Evolutionary conservation across 2,113 vertebrate species (phyloP).

Genomic region (Oryctolagus cuniculus): DNA sequence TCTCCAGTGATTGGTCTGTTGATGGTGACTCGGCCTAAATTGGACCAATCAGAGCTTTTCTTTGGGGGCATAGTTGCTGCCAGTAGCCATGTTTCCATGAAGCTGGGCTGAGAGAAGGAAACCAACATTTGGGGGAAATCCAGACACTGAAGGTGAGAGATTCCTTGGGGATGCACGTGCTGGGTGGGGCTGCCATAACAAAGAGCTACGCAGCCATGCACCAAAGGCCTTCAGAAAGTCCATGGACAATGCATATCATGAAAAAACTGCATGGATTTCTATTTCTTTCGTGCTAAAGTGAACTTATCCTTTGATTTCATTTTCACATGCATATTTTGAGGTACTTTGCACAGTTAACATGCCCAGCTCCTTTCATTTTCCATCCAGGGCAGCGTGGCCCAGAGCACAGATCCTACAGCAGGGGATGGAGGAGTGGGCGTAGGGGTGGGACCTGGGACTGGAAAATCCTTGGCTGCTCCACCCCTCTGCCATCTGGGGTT

Average conservation of each 20-base stretch:
- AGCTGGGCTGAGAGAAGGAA: not conserved
- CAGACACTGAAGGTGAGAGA: not conserved
- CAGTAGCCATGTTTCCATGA: not conserved
- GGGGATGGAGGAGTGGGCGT: not conserved
- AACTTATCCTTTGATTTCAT: too few relatives aligned
- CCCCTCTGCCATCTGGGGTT: slow-evolving; percentile 79
- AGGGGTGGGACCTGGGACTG: slow-evolving; percentile 73
- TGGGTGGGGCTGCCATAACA: not conserved
- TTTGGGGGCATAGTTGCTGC: not conserved
- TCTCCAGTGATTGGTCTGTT: not conserved
- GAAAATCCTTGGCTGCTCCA: slow-evolving; percentile 78
- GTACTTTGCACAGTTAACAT: slow-evolving; percentile 64
- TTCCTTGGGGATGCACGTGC: not conserved
- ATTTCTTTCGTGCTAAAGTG: too few relatives aligned
- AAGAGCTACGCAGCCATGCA: not conserved
- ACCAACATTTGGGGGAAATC: not conserved
- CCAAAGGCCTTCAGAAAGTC: too few relatives aligned
- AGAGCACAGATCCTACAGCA: slow-evolving; percentile 77
- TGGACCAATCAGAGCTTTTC: not conserved
- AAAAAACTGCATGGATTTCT: too few relatives aligned
- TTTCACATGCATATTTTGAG: too few relatives aligned
- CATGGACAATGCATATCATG: too few relatives aligned
- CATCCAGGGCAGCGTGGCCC: slow-evolving; percentile 71
- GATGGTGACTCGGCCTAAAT: not conserved
- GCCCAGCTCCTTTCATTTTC: slow-evolving; percentile 76